Evolutionary conservation across 2,888 invertebrate species (phyloP).

Genomic region (Aelia acuminata): DNA sequence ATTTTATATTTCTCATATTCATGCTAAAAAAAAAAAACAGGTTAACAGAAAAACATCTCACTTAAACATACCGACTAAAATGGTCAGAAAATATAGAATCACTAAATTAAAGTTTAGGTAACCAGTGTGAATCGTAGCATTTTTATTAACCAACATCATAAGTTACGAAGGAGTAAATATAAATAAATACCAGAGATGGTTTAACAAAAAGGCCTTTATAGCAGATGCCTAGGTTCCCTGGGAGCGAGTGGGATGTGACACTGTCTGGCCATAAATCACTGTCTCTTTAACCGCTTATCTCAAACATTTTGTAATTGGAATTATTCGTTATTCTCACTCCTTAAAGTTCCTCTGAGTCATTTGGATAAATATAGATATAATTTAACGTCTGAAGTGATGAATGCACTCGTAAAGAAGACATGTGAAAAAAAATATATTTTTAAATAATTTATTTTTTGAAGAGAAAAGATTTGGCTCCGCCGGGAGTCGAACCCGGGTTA

Average conservation of each 20-base stretch:
- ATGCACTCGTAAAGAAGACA: background rate
- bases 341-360: background rate
- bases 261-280: constrained; percentile 12
- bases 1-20: no score
- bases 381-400: background rate
- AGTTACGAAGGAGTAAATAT: background rate
- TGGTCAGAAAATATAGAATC: no score
- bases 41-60: no score
- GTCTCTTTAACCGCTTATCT: constrained; percentile 20
- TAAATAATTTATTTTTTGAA: no score
- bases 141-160: background rate
- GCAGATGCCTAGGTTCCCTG: background rate
- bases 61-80: no score
- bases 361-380: background rate
- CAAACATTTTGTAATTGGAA: constrained; percentile 25
- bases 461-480: no score
- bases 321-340: background rate
- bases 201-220: background rate
- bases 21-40: no score
- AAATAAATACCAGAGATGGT: background rate
- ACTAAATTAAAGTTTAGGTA: no score
- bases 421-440: background rate
- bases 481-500: no score
- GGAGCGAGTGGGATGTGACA: constrained; percentile 24
- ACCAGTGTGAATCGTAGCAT: no score